Base-by-base conservation (phyloP, 2,113 vertebrate species). In the Chaetodon trifascialis region DNA sequence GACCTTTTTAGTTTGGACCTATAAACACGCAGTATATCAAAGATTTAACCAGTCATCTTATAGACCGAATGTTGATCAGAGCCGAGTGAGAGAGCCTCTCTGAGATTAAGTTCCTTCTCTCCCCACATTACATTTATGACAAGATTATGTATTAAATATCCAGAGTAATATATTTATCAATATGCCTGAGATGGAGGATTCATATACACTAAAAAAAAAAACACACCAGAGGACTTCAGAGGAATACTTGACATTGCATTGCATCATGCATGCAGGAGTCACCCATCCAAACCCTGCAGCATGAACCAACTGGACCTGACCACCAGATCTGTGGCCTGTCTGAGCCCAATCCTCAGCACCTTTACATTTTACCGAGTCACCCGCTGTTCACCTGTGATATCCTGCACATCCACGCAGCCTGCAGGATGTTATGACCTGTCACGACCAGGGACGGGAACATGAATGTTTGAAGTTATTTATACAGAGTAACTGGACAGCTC, bases 1-100 rank as follows among this genome's bases (percentile, higher is more conserved):
- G 92, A 91, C 69, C 62, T 85, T 91, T 86, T 78, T 42, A 55
- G 84, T 92, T 93, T 93, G 93, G 93, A 95, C 94, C 93, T 94
- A 90, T 86, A 71, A 88, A 86, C 84, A 74, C 77, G 75, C 87
- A 91, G 79, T 89, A 87, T 83, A 91, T 91, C 86, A 90, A 93
- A 93, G 91, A 93, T 64, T 79, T 77, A 86, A 64, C 60, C 17
- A 25, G 87, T 87, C 80, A 82, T 79, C 65, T 68, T 81, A 72
- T 52, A 87, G 74, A 89, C 88, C 82, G 91, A 93, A 95, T 92
- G 91, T 94, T 76, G 78, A 79, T 78, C 81, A 81, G 79, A 88
- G 85, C 87, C 46, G 58, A 84, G 64, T 42, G 74, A 92, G 77
- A 87, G 76, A 38, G 66, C 77, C 86, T 86, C 79, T 88, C 88